Base-by-base conservation (phyloP, 2,113 vertebrate genomes). In the Cervus canadensis region DNA sequence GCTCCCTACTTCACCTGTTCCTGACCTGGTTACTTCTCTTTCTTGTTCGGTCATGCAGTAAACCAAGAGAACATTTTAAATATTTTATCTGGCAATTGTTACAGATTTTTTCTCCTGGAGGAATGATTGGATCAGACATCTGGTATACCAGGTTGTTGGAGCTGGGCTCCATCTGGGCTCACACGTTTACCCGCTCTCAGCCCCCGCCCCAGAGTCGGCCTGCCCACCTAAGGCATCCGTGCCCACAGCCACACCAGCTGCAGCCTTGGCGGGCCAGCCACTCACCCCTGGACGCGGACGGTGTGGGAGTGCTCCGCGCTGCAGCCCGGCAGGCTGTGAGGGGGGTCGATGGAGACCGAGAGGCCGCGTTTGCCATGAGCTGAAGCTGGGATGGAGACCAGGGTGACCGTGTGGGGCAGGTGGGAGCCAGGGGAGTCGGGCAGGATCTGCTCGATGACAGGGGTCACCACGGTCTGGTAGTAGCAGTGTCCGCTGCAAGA, bases 331-430 rank as follows among this genome's bases (percentile, higher is more conserved):
- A 99, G 98, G 97, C 99, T 98, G 26, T 98, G 98, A 0, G 98
- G 98, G 92, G 99, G 99, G 97, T 99, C 99, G 6, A 99, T 99
- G 98, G 99, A 99, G 95, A 99, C 99, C 0, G 99, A 99, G 97
- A 99, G 99, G 62, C 99, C 99, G 0, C 99, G 99, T 33, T 99
- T 99, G 91, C 99, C 99, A 1, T 99, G 99, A 0, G 99, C 97
- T 7, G 99, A 99, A 92, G 99, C 99, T 0, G 99, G 99, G 97
- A 99, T 99, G 98, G 99, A 99, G 82, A 99, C 99, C 0, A 99
- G 99, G 0, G 99, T 99, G 97, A 99, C 99, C 0, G 99, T 99
- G 99, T 99, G 99, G n/a, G 99, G 99, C 97, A 99, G 99, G 92
- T 98, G 99, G 7, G 99, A 99, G 57, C 99, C 99, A 0, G 99